These are phyloP conservation scores for Chouioia cunea DNA, from an alignment of 2,888 invertebrate genomes.

Conservation along the genomic window DNA sequence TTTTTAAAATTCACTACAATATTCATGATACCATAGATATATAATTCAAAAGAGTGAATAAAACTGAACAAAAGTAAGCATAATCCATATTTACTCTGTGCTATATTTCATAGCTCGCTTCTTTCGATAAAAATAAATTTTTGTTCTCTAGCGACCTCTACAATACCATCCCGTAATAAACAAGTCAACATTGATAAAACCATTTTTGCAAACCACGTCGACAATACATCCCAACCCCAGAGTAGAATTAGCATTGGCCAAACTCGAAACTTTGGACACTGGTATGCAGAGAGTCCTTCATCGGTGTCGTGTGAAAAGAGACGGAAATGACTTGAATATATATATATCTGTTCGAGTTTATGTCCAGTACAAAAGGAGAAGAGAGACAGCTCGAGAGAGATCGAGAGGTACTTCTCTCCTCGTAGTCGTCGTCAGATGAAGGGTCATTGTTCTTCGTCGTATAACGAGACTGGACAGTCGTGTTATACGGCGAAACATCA, in stretches of 20 bases:
- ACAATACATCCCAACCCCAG: constrained; percentile 14
- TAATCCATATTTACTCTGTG: too few relatives aligned
- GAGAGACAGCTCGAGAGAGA: constrained; percentile 20
- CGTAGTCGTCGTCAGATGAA: constrained; percentile 32
- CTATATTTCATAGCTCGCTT: too few relatives aligned
- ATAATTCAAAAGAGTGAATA: too few relatives aligned
- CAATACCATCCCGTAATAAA: too few relatives aligned
- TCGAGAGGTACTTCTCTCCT: background rate
- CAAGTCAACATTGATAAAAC: too few relatives aligned
- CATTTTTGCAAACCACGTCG: too few relatives aligned
- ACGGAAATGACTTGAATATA: constrained; percentile 17
- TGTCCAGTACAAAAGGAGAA: constrained; percentile 33
- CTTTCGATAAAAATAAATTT: too few relatives aligned
- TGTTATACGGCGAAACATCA: constrained; percentile 46
- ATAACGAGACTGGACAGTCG: constrained; percentile 48
- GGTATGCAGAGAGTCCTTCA: background rate
- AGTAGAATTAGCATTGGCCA: constrained; percentile 39
- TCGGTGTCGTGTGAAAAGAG: background rate
- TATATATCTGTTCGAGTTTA: constrained; percentile 17
- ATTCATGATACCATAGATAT: too few relatives aligned
- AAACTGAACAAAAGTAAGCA: too few relatives aligned
- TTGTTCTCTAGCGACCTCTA: too few relatives aligned
- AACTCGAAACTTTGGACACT: constrained; percentile 26
- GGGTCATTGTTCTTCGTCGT: constrained; percentile 46
- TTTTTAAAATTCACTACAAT: too few relatives aligned